These are phyloP conservation scores for Aythya baeri DNA, from an alignment of 2,113 vertebrate species.

Conservation along the genomic window DNA sequence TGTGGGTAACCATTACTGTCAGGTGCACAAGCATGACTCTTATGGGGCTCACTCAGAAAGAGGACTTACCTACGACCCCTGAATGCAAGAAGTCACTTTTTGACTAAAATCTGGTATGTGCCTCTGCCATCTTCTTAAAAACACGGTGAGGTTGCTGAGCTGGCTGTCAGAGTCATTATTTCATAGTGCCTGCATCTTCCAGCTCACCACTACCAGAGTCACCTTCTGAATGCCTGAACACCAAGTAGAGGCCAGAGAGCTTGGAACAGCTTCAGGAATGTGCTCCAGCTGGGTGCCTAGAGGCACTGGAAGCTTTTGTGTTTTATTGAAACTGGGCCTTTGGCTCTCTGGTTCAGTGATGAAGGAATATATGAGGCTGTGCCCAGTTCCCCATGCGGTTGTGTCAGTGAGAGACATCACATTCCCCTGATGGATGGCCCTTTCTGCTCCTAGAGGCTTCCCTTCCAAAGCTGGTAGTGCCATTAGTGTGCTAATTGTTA, in stretches of 20 bases:
- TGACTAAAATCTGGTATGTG: neutral
- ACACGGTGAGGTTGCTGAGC: neutral
- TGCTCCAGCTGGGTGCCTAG: neutral
- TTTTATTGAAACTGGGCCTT: neutral
- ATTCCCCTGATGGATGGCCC: neutral
- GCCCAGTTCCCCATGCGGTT: neutral
- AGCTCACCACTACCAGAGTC: neutral
- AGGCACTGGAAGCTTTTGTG: neutral
- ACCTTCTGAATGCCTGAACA: neutral
- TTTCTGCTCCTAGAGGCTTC: neutral
- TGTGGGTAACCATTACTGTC: neutral
- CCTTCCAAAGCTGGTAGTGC: neutral
- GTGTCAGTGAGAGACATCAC: neutral
- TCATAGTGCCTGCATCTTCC: neutral
- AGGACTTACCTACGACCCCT: neutral
- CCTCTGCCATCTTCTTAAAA: neutral
- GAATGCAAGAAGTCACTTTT: neutral
- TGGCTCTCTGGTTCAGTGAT: rapidly evolving
- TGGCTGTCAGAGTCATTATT: neutral
- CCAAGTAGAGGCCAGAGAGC: neutral
- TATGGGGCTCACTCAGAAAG: neutral
- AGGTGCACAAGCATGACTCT: neutral
- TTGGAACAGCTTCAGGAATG: neutral
- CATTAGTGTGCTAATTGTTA: neutral
- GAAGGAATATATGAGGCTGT: rapidly evolving